Conservation (phyloP, 1,140 invertebrate species). For the Whitmania pigra region DNA sequence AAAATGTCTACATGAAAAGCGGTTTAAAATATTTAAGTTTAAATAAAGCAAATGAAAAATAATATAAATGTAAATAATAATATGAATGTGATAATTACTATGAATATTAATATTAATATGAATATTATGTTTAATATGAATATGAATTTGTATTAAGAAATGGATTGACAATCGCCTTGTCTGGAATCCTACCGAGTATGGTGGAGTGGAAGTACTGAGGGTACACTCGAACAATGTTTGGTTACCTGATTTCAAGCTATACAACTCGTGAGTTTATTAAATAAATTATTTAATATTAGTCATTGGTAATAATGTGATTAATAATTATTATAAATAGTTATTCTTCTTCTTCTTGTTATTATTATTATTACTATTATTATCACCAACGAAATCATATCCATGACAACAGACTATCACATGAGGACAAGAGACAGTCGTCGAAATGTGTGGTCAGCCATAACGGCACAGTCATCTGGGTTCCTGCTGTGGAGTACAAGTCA, state of each 20-base stretch:
- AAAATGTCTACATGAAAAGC: too few relatives aligned
- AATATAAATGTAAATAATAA: too few relatives aligned
- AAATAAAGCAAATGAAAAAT: neutral
- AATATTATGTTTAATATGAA: neutral
- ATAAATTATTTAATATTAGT: neutral
- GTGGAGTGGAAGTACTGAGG: neutral
- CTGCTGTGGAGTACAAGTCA: neutral
- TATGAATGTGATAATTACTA: too few relatives aligned
- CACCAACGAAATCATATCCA: too few relatives aligned
- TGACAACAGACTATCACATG: too few relatives aligned
- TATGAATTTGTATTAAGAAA: neutral
- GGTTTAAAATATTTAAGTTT: neutral
- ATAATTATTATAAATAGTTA: too few relatives aligned
- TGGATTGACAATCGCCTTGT: conserved; percentile 5
- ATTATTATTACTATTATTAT: too few relatives aligned
- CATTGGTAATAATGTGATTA: too few relatives aligned
- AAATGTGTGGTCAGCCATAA: conserved; percentile 1
- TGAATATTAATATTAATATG: too few relatives aligned
- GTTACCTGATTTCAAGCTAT: neutral
- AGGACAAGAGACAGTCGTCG: conserved; percentile 1
- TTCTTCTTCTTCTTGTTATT: too few relatives aligned
- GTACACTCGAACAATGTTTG: neutral
- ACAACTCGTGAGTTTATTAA: neutral
- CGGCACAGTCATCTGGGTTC: conserved; percentile 12
- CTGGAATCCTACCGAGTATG: conserved; percentile 6